A percentile compares a stretch with the other conserved stretches of the same genome.
These are phyloP conservation scores for Athalia cordata DNA, from an alignment of 2,888 invertebrate genomes.

Conservation along the genomic window DNA sequence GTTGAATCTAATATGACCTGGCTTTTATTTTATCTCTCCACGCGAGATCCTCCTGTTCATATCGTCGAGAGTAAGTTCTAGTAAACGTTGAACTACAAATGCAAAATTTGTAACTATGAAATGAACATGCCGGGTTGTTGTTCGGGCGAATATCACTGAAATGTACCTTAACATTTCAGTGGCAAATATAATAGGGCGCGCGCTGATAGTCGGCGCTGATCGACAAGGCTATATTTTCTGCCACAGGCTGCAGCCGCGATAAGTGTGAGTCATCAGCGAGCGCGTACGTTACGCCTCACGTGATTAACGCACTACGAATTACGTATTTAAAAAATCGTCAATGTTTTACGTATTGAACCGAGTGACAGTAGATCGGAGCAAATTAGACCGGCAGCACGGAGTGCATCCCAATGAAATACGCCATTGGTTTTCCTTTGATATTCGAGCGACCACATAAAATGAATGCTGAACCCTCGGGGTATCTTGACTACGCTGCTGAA, in stretches of 20 bases:
- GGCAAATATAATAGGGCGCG: no score
- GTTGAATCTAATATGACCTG: no score
- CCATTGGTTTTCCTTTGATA: neutral
- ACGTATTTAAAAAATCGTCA: neutral
- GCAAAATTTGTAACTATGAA: no score
- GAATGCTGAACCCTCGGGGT: neutral
- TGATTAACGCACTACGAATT: slow-evolving; percentile 17
- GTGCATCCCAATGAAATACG: neutral
- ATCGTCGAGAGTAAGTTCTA: no score
- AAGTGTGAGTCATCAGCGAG: neutral
- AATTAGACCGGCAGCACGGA: neutral
- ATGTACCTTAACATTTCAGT: no score
- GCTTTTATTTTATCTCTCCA: no score
- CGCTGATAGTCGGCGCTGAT: no score
- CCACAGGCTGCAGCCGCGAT: neutral
- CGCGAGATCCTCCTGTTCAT: no score
- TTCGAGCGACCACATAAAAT: neutral
- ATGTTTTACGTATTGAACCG: slow-evolving; percentile 5
- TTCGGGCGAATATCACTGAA: no score
- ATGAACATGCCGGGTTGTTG: no score
- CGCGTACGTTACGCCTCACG: neutral
- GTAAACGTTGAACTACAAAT: no score
- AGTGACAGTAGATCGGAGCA: slow-evolving; percentile 17
- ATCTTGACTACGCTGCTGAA: neutral
- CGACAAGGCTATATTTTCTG: no score